Conservation (phyloP, 2,888 invertebrate species). For the Phrixothrix hirtus region DNA sequence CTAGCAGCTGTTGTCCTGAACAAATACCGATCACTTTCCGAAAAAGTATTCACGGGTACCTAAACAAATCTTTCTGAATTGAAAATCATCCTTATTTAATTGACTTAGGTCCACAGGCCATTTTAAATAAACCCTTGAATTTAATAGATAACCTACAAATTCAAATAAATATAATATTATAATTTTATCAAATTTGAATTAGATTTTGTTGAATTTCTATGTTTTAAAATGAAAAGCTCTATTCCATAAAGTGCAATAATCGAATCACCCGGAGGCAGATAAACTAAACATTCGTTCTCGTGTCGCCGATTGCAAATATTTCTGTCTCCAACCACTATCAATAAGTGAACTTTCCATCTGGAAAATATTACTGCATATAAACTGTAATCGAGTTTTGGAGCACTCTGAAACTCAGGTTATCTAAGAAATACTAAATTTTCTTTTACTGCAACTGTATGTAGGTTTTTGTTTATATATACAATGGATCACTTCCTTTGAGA, state of each 20-base stretch:
- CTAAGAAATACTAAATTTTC: slow-evolving; percentile 29
- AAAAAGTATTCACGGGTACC: no score
- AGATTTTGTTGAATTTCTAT: slow-evolving; percentile 32
- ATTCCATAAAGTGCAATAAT: slow-evolving; percentile 44
- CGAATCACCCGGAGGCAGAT: slow-evolving; percentile 46
- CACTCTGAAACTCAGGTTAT: slow-evolving; percentile 31
- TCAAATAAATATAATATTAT: neutral
- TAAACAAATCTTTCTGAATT: neutral
- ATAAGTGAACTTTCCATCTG: slow-evolving; percentile 45
- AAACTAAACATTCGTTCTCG: slow-evolving; percentile 47
- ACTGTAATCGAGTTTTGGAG: slow-evolving; percentile 44
- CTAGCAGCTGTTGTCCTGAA: slow-evolving; percentile 28
- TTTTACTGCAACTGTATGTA: slow-evolving; percentile 17
- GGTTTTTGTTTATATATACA: no score
- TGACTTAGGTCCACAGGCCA: neutral
- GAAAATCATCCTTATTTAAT: neutral
- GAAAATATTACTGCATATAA: slow-evolving; percentile 44
- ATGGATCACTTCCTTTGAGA: no score
- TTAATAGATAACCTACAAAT: slow-evolving; percentile 1
- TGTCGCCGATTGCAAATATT: slow-evolving; percentile 45
- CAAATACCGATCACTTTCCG: slow-evolving; percentile 21
- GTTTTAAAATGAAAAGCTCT: slow-evolving; percentile 29
- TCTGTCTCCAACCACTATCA: slow-evolving; percentile 42
- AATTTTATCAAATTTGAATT: slow-evolving; percentile 34
- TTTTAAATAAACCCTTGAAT: slow-evolving; percentile 1